These are phyloP conservation scores for Apodemia mormo DNA, from an alignment of 2,888 invertebrate genomes.

Conservation along the genomic window DNA sequence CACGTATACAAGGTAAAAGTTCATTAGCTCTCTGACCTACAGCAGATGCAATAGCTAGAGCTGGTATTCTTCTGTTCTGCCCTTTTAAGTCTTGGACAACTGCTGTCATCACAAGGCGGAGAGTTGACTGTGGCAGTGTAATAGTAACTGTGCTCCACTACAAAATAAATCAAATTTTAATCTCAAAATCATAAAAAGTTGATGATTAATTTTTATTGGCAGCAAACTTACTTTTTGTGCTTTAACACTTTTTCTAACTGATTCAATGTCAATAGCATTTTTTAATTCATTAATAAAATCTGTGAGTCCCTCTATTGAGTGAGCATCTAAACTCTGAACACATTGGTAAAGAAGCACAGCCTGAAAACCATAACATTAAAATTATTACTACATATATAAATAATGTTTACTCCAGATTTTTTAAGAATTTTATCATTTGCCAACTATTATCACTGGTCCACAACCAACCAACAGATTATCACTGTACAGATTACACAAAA, in stretches of 20 bases:
- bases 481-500: too few species aligned
- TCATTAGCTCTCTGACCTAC: conserved; percentile 93
- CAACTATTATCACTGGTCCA: too few species aligned
- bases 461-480: too few species aligned
- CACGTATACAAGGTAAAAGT: conserved; percentile 83
- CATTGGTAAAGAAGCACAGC: conserved; percentile 92
- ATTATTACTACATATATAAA: too few species aligned
- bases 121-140: conserved; percentile 88
- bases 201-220: not conserved
- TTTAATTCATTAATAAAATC: conserved; percentile 90
- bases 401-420: too few species aligned
- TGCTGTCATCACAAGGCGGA: conserved; percentile 90
- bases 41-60: conserved; percentile 93
- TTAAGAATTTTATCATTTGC: too few species aligned
- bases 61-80: conserved; percentile 91
- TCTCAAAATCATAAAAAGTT: not conserved
- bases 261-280: conserved; percentile 87
- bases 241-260: conserved; percentile 92
- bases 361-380: conserved; percentile 53
- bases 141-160: conserved; percentile 96
- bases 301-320: conserved; percentile 88
- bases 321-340: conserved; percentile 86
- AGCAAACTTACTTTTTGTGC: conserved; percentile 87
- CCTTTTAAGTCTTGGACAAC: conserved; percentile 91
- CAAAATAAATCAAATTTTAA: conserved; percentile 42